A percentile compares a stretch with the other conserved stretches of the same genome.
These are phyloP conservation scores for Tachystola acroxantha DNA, from an alignment of 2,888 invertebrate species.

Conservation along the genomic window DNA sequence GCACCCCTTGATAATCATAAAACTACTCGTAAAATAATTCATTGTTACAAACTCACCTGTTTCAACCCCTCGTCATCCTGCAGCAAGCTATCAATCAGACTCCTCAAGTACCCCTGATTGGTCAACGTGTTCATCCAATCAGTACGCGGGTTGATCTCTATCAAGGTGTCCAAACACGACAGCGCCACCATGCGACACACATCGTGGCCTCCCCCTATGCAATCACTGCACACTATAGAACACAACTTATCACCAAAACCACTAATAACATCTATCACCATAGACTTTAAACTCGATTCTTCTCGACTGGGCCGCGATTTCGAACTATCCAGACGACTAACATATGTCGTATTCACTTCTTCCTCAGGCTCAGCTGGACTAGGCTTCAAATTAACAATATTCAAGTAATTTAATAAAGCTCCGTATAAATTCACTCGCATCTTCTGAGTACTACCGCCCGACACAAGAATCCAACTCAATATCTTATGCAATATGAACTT, in stretches of 20 bases:
- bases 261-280: slow-evolving; percentile 74
- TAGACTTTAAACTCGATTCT: slow-evolving; percentile 54
- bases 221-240: slow-evolving; percentile 89
- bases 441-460: slow-evolving; percentile 89
- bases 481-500: slow-evolving; percentile 87
- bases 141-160: slow-evolving; percentile 85
- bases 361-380: slow-evolving; percentile 54
- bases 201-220: slow-evolving; percentile 89
- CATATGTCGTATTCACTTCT: slow-evolving; percentile 71
- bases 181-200: slow-evolving; percentile 93
- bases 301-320: slow-evolving; percentile 42
- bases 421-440: slow-evolving; percentile 92
- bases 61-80: slow-evolving; percentile 85
- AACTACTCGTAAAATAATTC: too few relatives aligned
- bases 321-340: slow-evolving; percentile 82
- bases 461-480: slow-evolving; percentile 89
- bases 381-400: slow-evolving; percentile 81
- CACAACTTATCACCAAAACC: slow-evolving; percentile 90
- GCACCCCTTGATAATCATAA: too few relatives aligned
- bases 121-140: slow-evolving; percentile 66
- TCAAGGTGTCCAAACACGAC: slow-evolving; percentile 87
- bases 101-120: slow-evolving; percentile 85
- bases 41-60: slow-evolving; percentile 62
- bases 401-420: slow-evolving; percentile 87
- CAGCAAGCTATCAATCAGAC: slow-evolving; percentile 88